A percentile compares a stretch with the other conserved stretches of the same genome.
Evolutionary conservation across 35 echinoderm and acorn worm species (phyloP).

Genomic region (Stichopus chloronotus): DNA sequence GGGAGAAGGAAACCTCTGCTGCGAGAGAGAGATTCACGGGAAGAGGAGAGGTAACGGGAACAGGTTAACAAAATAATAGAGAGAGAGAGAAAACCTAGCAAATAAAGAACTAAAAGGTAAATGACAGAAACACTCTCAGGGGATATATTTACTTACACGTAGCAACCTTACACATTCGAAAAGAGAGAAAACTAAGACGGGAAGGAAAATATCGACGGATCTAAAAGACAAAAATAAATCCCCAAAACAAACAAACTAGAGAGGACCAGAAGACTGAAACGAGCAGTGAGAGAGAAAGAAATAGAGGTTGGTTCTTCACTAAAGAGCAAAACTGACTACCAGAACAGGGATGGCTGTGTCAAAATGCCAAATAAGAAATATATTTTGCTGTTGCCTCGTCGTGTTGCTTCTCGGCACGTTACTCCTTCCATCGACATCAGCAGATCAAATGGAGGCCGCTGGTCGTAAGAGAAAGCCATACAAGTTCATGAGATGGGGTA

Average conservation of each 20-base stretch:
- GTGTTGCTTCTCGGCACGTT: constrained; percentile 17
- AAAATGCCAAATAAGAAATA: constrained; percentile 36
- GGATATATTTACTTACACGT: no score
- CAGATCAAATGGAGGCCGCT: constrained; percentile 20
- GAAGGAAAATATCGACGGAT: background rate
- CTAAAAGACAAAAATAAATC: background rate
- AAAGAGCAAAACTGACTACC: background rate
- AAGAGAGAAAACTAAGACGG: background rate
- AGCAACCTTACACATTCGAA: background rate
- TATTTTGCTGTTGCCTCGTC: constrained; percentile 33
- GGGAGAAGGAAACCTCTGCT: no score
- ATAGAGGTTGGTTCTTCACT: background rate
- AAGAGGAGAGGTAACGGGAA: background rate
- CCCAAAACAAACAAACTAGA: background rate
- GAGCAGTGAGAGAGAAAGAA: background rate
- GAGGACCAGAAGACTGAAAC: background rate
- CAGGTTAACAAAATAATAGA: background rate
- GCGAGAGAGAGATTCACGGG: no score
- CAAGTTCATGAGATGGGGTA: constrained; percentile 57
- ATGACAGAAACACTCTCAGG: no score
- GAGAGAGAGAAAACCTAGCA: background rate
- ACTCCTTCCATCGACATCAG: background rate
- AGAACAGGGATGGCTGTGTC: constrained; percentile 36
- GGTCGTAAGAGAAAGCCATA: constrained; percentile 22
- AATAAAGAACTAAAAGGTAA: no score